Base-by-base conservation (phyloP, 2,113 vertebrate species). In the Aptenodytes forsteri region DNA sequence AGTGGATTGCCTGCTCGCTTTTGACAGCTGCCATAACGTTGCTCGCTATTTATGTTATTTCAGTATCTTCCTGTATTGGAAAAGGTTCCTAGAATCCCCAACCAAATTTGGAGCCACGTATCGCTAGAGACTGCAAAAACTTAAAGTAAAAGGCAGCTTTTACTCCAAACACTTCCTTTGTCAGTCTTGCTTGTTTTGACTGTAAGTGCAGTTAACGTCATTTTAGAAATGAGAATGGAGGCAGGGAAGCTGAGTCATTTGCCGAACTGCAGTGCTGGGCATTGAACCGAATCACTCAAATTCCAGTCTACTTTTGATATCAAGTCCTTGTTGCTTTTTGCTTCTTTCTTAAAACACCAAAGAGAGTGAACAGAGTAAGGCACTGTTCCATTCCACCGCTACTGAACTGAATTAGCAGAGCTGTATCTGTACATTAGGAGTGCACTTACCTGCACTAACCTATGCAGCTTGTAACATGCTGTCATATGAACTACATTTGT, bases 171-270 rank as follows among this genome's bases (percentile, higher is more conserved):
- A 10, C 59, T 80, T 94, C n/a, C 30, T 65, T 54, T 79, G 32
- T 83, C 62, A 64, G 52, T n/a, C 52, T 80, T 77, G 11, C 44
- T 86, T 92, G 62, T 80, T 93, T 61, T 6, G 4, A 65, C 66
- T 88, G 14, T 47, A 71, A 94, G n/a, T 59, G 42, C 93, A 46
- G 71, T 75, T 95, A 50, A 81, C 77, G 49, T 73, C 29, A 54
- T 66, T 83, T 95, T 50, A 83, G 36, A 55, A 78, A 86, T 30
- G 10, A 54, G 23, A 66, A 75, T 55, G 75, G 82, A 94, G 56
- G 73, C 73, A 91, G 66, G 30, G 52, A 84, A 4, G 3, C 84
- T 93, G 82, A 90, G 54, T 95, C 65, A 93, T 83, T 91, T 96
- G 54, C 66, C 87, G 56, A 91, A 54, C 78, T 91, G 81, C 70